Conservation (phyloP, 2,888 invertebrate genomes). For the Heteropelma amictum region DNA sequence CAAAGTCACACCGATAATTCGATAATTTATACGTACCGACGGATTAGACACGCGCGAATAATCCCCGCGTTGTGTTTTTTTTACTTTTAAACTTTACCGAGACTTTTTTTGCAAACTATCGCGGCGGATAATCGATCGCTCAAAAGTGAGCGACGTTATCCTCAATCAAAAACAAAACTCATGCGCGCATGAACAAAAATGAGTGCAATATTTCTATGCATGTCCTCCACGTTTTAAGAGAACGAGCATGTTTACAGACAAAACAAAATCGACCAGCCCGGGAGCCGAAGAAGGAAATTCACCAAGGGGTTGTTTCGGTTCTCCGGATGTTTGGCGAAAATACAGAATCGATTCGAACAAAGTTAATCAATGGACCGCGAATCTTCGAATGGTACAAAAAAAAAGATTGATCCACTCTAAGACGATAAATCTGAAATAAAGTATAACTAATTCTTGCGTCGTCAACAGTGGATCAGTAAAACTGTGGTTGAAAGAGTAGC, state of each 20-base stretch:
- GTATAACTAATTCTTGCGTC: constrained; percentile 2
- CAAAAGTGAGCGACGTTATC: too few relatives aligned
- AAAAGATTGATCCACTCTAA: not conserved
- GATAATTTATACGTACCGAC: too few relatives aligned
- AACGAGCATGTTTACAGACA: constrained; percentile 59
- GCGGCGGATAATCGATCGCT: too few relatives aligned
- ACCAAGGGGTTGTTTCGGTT: constrained; percentile 77
- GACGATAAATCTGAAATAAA: not conserved
- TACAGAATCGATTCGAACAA: constrained; percentile 83
- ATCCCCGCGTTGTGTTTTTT: too few relatives aligned
- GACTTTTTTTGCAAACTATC: too few relatives aligned
- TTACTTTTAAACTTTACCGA: too few relatives aligned
- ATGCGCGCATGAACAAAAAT: too few relatives aligned
- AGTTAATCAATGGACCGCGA: constrained; percentile 88
- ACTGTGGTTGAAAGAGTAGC: constrained; percentile 89
- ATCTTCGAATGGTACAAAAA: constrained; percentile 83
- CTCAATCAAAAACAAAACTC: too few relatives aligned
- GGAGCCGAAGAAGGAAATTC: constrained; percentile 77
- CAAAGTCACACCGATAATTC: too few relatives aligned
- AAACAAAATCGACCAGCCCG: constrained; percentile 75
- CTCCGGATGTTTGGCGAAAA: constrained; percentile 81
- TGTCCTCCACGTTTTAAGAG: too few relatives aligned
- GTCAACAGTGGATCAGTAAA: constrained; percentile 88
- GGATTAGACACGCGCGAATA: too few relatives aligned
- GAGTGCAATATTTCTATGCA: too few relatives aligned